These are phyloP conservation scores for Muraenolepis orangiensis DNA, from an alignment of 2,797 vertebrate species.

Conservation along the genomic window DNA sequence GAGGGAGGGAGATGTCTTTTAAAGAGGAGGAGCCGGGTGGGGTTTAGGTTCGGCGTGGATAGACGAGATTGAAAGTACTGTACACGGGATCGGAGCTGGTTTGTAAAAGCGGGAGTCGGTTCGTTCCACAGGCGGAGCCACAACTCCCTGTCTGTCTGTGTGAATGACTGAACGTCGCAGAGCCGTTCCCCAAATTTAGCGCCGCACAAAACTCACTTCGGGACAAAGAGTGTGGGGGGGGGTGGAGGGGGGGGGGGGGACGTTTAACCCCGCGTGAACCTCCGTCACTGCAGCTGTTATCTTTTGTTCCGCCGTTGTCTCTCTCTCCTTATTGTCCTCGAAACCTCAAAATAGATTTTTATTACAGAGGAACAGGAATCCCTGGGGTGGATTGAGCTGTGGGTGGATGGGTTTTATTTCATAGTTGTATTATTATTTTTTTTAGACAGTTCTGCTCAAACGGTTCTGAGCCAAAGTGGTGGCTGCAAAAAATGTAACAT, in stretches of 20 bases:
- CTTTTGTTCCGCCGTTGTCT: not conserved
- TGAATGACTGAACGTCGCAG: not conserved
- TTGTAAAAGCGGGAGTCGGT: constrained; percentile 47
- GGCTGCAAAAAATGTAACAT: not conserved
- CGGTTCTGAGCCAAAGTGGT: not conserved
- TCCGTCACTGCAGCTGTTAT: not conserved
- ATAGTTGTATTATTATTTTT: not conserved
- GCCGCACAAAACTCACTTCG: not conserved
- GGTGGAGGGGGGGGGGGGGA: too few species aligned
- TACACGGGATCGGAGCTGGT: constrained; percentile 45
- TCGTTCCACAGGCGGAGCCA: constrained; percentile 29
- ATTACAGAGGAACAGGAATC: not conserved
- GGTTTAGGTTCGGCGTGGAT: constrained; percentile 51
- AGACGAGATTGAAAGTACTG: constrained; percentile 32
- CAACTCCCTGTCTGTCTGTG: not conserved
- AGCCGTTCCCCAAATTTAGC: not conserved
- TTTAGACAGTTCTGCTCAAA: not conserved
- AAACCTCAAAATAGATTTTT: not conserved
- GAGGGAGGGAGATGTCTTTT: constrained; percentile 41
- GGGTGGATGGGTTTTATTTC: not conserved
- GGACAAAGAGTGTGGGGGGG: too few species aligned
- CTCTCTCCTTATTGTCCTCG: not conserved
- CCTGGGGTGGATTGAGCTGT: not conserved
- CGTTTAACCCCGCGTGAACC: not conserved
- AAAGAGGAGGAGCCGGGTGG: constrained; percentile 48